Percentiles rank a stretch among this genome's conserved stretches.
These are phyloP conservation scores for Eumerus sabulonum DNA, from an alignment of 2,888 invertebrate genomes.

Conservation along the genomic window DNA sequence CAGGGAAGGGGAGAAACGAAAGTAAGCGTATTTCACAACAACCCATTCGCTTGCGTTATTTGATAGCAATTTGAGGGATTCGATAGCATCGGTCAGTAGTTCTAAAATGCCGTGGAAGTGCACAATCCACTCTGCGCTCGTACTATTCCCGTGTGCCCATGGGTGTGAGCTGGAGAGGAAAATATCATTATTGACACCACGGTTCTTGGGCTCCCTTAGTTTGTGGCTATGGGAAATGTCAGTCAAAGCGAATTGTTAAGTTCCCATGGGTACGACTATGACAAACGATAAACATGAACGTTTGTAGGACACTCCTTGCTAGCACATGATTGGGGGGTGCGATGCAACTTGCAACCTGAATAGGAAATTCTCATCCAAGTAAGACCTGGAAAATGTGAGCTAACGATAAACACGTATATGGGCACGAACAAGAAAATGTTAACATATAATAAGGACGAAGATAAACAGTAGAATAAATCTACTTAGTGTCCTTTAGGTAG, in stretches of 20 bases:
- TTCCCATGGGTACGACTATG: conserved; percentile 36
- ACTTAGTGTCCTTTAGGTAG: no score
- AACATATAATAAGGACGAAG: no score
- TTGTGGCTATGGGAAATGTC: conserved; percentile 40
- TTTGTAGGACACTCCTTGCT: no score
- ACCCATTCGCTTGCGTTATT: conserved; percentile 42
- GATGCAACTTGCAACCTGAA: background rate
- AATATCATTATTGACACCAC: conserved; percentile 50
- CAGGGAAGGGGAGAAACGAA: no score
- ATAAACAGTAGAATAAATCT: no score
- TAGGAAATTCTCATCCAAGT: conserved; percentile 9
- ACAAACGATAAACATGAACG: conserved; percentile 43
- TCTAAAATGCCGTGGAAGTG: background rate
- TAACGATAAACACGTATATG: conserved; percentile 26
- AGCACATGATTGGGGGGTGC: no score
- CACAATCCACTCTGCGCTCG: no score
- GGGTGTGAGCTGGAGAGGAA: no score
- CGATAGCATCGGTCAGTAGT: background rate
- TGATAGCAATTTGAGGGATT: conserved; percentile 21
- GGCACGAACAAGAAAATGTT: no score
- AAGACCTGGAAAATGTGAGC: conserved; percentile 40
- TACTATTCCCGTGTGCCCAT: no score
- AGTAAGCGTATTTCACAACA: no score
- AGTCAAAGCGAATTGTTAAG: conserved; percentile 37
- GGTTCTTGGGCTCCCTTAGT: background rate